Conservation (phyloP, 2,888 invertebrate genomes). For the Coronaproctus castanopsis region DNA sequence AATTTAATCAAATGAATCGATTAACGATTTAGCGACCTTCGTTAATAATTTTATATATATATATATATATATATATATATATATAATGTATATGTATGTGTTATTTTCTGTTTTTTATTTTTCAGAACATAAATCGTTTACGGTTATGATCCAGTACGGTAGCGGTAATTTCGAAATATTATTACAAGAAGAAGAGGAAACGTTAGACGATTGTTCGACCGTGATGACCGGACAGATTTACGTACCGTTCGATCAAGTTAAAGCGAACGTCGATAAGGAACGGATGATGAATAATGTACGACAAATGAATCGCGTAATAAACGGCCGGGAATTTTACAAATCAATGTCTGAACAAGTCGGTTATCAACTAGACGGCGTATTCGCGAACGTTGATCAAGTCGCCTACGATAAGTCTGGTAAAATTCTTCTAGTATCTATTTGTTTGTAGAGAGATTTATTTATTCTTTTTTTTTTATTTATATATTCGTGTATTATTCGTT, state of each 20-base stretch:
- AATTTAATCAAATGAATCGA: too few species aligned
- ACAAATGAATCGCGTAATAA: slow-evolving; percentile 4
- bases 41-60: too few species aligned
- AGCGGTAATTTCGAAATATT: slow-evolving; percentile 38
- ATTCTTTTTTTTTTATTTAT: too few species aligned
- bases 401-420: slow-evolving; percentile 7
- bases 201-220: slow-evolving; percentile 38
- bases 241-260: slow-evolving; percentile 32
- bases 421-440: too few species aligned
- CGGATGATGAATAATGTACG: slow-evolving; percentile 15
- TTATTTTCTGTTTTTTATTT: too few species aligned
- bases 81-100: too few species aligned
- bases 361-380: slow-evolving; percentile 3
- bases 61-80: too few species aligned
- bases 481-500: too few species aligned
- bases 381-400: slow-evolving; percentile 6
- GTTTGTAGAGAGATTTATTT: too few species aligned
- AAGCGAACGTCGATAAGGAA: slow-evolving; percentile 31
- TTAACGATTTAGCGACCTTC: too few species aligned
- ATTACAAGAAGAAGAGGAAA: slow-evolving; percentile 1
- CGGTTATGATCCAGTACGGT: slow-evolving; percentile 37
- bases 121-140: slow-evolving; percentile 23
- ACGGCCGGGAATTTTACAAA: slow-evolving; percentile 8
- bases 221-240: slow-evolving; percentile 49
- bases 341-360: slow-evolving; percentile 4